Percentiles rank a stretch among this genome's conserved stretches.
phyloP scores from a whole-genome alignment of 2,797 vertebrate species.

The Anabas testudineus region DNA sequence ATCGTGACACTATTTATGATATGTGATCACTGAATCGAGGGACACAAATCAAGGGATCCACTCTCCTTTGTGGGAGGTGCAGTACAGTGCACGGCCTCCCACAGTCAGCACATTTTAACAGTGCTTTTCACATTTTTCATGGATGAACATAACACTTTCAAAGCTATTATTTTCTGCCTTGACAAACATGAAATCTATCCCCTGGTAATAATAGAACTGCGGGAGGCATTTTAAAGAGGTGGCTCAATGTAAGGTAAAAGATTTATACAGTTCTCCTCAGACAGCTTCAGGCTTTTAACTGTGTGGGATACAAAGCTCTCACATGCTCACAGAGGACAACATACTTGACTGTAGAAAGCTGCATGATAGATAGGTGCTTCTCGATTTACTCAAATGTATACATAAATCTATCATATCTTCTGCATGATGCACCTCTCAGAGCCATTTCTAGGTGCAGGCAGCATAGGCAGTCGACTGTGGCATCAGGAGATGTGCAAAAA shows the following conservation, averaged over 20 bases:
- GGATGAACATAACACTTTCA: conserved; percentile 57
- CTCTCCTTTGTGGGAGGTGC: conserved; percentile 48
- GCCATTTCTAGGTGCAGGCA: background rate
- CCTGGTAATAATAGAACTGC: conserved; percentile 59
- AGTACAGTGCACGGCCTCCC: conserved; percentile 10
- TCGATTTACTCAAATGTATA: too few species aligned
- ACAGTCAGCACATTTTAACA: conserved; percentile 56
- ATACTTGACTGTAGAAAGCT: conserved; percentile 5
- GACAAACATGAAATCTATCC: conserved; percentile 71
- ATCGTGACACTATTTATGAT: conserved; percentile 50
- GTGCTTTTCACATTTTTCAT: conserved; percentile 47
- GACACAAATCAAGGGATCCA: conserved; percentile 70
- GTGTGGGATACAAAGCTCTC: conserved; percentile 48
- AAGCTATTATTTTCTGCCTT: conserved; percentile 73
- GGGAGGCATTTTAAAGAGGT: conserved; percentile 56
- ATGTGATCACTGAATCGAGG: conserved; percentile 68
- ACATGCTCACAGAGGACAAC: conserved; percentile 33
- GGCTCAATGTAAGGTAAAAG: conserved; percentile 52
- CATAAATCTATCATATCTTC: conserved; percentile 2
- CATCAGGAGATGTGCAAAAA: too few species aligned
- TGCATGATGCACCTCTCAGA: background rate
- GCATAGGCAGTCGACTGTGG: background rate
- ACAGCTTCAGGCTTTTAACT: conserved; percentile 60
- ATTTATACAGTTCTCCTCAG: conserved; percentile 59
- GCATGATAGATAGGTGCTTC: conserved; percentile 25